These are phyloP conservation scores for Mesoligia furuncula DNA, from an alignment of 2,888 invertebrate genomes.

Conservation along the genomic window DNA sequence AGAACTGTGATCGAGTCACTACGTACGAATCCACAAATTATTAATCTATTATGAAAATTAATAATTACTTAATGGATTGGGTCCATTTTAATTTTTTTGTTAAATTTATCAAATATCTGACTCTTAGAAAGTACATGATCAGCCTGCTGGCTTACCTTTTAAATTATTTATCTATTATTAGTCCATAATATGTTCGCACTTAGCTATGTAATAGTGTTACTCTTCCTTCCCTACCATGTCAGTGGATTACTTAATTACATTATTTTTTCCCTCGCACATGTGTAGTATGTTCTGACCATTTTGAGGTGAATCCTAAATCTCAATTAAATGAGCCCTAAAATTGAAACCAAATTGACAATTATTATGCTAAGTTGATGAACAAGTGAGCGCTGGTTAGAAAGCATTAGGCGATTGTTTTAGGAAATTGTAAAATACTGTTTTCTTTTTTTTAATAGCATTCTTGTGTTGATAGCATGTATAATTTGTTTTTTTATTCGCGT, in stretches of 20 bases:
- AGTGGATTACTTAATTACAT: slow-evolving; percentile 48
- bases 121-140: slow-evolving; percentile 2
- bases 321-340: slow-evolving; percentile 79
- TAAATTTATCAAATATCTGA: slow-evolving; percentile 24
- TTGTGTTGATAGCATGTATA: slow-evolving; percentile 89
- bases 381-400: slow-evolving; percentile 77
- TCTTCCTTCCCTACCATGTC: slow-evolving; percentile 15
- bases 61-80: slow-evolving; percentile 31
- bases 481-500: slow-evolving; percentile 89
- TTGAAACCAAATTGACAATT: slow-evolving; percentile 85
- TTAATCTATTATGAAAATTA: slow-evolving; percentile 20
- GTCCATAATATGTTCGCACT: slow-evolving; percentile 26
- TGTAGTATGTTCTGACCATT: slow-evolving; percentile 48
- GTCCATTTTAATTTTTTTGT: slow-evolving; percentile 24
- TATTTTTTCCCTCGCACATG: slow-evolving; percentile 49
- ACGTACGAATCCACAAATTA: slow-evolving; percentile 58
- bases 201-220: slow-evolving; percentile 6
- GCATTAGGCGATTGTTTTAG: slow-evolving; percentile 82
- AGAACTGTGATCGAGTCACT: slow-evolving; percentile 64
- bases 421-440: slow-evolving; percentile 89
- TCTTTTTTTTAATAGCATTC: slow-evolving; percentile 82
- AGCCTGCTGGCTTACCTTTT: slow-evolving; percentile 16
- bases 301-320: slow-evolving; percentile 69
- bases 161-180: slow-evolving; percentile 14
- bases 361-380: slow-evolving; percentile 76